Evolutionary conservation across 2,888 invertebrate genomes (phyloP), one percentile per base, ranked within the genome.

Genomic region (Stenoptilia bipunctidactyla): DNA sequence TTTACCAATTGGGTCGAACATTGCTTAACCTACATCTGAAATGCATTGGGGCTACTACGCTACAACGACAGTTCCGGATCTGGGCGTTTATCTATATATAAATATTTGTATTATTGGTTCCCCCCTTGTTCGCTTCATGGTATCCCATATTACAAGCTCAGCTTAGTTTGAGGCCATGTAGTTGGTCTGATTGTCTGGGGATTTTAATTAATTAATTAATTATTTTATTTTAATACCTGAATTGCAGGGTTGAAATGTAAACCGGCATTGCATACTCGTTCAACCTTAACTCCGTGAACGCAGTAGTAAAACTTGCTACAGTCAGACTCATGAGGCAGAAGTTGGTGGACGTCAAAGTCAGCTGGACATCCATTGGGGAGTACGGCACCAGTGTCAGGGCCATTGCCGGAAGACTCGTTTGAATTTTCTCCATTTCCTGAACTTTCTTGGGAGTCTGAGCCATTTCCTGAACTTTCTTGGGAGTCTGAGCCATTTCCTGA

Each of bases 281-380:
- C 53, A 1, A 54, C 47, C 34, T 51, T 49, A n/a, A 56, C 48
- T 6, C 64, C 66, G 15, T 50, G 50, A 2, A 47, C 48, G 44
- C 68, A 70, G 37, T 58, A 52, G 43, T 68, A 66, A 51, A 56
- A 67, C 39, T 55, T 53, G 14, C 39, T 35, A 38, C 66, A 66
- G 13, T 55, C 45, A 0, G 42, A 45, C 10, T 56, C 53, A 34
- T 65, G 61, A 0, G 65, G 60, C n/a, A 64, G 38, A 0, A 63
- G 49, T 3, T 46, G 39, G 27, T 61, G 51, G 1, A 52, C 41
- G 2, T 49, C 27, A 33, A 52, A 56, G 36, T 59, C 49, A 5
- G 46, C 47, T 1, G 61, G 62, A 39, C 61, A 61, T 0, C 58
- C 57, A 38, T 58, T 58, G 2, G 49, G 50, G 0, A 55, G 45